Evolutionary conservation across 2,797 vertebrate genomes (phyloP).

Genomic region (Lemur catta): DNA sequence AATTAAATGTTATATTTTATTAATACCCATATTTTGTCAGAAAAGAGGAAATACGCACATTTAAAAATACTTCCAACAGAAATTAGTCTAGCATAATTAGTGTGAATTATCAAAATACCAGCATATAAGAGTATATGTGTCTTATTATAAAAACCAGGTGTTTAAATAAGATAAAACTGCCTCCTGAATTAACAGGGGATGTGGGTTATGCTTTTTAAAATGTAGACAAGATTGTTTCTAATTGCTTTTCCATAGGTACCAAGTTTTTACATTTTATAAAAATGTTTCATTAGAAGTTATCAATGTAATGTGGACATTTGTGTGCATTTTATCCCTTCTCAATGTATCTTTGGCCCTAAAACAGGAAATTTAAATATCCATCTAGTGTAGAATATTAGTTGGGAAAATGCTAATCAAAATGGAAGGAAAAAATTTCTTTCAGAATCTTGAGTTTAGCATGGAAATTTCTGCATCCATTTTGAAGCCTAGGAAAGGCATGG

Average conservation of each 20-base stretch:
- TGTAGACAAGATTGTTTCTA: conserved; percentile 53
- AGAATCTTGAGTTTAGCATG: not conserved
- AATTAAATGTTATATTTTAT: conserved; percentile 53
- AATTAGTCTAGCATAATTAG: conserved; percentile 56
- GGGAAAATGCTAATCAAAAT: conserved; percentile 30
- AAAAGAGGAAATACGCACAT: not conserved
- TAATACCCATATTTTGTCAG: conserved; percentile 20
- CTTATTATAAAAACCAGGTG: conserved; percentile 54
- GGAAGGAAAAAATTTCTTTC: not conserved
- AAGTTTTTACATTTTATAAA: conserved; percentile 55
- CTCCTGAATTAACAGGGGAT: conserved; percentile 33
- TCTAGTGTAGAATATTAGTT: conserved; percentile 17
- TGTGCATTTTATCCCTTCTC: not conserved
- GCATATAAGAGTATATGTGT: conserved; percentile 11
- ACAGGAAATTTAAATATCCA: conserved; percentile 56
- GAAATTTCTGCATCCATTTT: not conserved
- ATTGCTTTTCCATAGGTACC: conserved; percentile 57
- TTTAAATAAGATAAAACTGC: conserved; percentile 70
- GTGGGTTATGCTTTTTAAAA: conserved; percentile 61
- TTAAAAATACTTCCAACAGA: conserved; percentile 40
- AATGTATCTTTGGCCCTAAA: conserved; percentile 4
- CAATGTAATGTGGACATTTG: not conserved
- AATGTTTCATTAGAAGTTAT: conserved; percentile 44
- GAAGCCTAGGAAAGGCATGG: not conserved
- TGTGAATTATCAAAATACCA: conserved; percentile 60